These are phyloP conservation scores for Chrysogorgia sp. DNA, from an alignment of 92 coral and sea anemone species.

Conservation along the genomic window DNA sequence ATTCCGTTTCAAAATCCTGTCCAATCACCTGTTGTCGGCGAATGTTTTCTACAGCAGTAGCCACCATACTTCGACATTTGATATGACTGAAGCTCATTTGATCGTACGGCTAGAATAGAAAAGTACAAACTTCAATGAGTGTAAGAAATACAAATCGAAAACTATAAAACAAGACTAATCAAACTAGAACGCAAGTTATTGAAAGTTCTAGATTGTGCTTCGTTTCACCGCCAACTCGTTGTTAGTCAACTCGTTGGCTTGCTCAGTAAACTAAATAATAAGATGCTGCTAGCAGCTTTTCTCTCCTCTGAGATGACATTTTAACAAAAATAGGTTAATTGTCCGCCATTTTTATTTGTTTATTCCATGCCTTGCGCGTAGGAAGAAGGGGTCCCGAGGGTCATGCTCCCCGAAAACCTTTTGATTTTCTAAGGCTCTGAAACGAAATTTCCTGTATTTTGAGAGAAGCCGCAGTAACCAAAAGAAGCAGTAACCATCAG, in stretches of 20 bases:
- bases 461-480: too few species aligned
- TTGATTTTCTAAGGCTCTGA: too few species aligned
- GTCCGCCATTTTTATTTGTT: too few species aligned
- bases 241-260: not conserved
- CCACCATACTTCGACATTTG: conserved; percentile 95
- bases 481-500: too few species aligned
- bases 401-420: too few species aligned
- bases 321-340: too few species aligned
- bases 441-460: too few species aligned
- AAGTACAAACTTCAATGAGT: not conserved
- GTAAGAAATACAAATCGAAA: not conserved
- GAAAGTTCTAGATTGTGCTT: not conserved
- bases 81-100: conserved; percentile 96
- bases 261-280: not conserved
- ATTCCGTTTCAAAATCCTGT: conserved; percentile 72
- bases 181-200: not conserved
- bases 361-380: too few species aligned
- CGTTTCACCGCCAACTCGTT: not conserved
- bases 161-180: not conserved
- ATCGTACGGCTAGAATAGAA: conserved; percentile 79
- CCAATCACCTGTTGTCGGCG: conserved; percentile 91
- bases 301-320: too few species aligned
- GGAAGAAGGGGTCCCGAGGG: too few species aligned
- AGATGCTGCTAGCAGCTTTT: not conserved
- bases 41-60: conserved; percentile 89